Conservation (phyloP, 2,113 vertebrate species). For the Reinhardtius hippoglossoides region DNA sequence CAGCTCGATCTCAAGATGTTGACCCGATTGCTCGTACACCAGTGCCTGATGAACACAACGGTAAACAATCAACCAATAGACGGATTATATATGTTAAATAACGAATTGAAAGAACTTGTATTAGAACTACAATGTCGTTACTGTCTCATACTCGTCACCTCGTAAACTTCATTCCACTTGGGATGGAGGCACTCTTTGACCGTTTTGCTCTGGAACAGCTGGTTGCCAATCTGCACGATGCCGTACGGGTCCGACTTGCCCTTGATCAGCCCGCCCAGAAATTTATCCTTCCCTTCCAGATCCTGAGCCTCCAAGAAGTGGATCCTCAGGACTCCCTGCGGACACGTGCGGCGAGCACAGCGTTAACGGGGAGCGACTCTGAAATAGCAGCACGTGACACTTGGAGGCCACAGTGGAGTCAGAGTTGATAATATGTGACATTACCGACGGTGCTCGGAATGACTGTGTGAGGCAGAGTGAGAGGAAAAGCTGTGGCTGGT, state of each 20-base stretch:
- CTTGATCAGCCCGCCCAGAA: conserved; percentile 93
- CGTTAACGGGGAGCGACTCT: background rate
- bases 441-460: background rate
- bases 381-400: conserved; percentile 36
- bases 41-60: conserved; percentile 84
- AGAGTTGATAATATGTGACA: conserved; percentile 15
- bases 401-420: conserved; percentile 9
- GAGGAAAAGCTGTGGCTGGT: conserved; percentile 2
- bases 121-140: background rate
- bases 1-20: conserved; percentile 95
- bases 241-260: conserved; percentile 98
- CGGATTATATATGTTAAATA: background rate
- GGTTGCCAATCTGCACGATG: conserved; percentile 91
- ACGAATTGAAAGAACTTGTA: background rate
- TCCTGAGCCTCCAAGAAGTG: conserved; percentile 97
- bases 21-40: conserved; percentile 93
- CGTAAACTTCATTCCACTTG: conserved; percentile 97
- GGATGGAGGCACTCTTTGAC: conserved; percentile 95
- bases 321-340: conserved; percentile 94
- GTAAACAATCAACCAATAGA: conserved; percentile 11
- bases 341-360: conserved; percentile 4
- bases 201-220: conserved; percentile 95
- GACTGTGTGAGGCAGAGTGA: background rate
- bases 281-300: conserved; percentile 94
- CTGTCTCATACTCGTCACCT: conserved; percentile 81